These are phyloP conservation scores for Heliornis fulica DNA, from an alignment of 2,113 vertebrate species.

Conservation along the genomic window DNA sequence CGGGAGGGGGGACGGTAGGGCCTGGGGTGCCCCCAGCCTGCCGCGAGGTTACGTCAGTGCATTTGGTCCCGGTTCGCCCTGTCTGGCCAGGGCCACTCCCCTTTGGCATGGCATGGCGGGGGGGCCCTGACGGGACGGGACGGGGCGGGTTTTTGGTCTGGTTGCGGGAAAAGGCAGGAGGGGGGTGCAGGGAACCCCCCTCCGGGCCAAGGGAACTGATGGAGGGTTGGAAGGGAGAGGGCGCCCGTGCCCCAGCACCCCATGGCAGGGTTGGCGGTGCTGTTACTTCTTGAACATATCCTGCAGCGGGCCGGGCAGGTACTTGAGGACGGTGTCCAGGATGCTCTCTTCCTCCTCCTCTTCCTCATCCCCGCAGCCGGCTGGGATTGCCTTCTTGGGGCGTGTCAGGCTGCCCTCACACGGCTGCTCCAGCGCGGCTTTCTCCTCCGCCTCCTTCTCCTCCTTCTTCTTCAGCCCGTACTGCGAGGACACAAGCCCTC, in stretches of 20 bases:
- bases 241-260: constrained; percentile 64
- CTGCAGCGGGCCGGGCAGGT: constrained; percentile 94
- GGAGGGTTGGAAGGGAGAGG: background rate
- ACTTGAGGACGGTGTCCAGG: constrained; percentile 98
- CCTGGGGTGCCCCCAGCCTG: constrained; percentile 12
- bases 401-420: constrained; percentile 95
- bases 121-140: constrained; percentile 41
- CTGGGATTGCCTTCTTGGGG: constrained; percentile 94
- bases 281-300: constrained; percentile 99
- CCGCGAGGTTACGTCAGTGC: constrained; percentile 57
- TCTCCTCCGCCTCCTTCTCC: constrained; percentile 97
- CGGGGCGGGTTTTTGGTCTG: constrained; percentile 15
- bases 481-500: constrained; percentile 63
- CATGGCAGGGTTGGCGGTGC: constrained; percentile 32
- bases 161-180: background rate
- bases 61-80: constrained; percentile 64
- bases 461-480: constrained; percentile 99
- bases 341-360: constrained; percentile 97
- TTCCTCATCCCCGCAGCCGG: constrained; percentile 92
- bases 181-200: background rate
- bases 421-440: constrained; percentile 94
- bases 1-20: background rate
- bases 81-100: constrained; percentile 29
- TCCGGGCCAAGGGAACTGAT: background rate
- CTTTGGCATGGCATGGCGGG: constrained; percentile 14